Evolutionary conservation across 53 echinoderm and acorn worm genomes (phyloP).

Genomic region (Paracentrotus lividus): DNA sequence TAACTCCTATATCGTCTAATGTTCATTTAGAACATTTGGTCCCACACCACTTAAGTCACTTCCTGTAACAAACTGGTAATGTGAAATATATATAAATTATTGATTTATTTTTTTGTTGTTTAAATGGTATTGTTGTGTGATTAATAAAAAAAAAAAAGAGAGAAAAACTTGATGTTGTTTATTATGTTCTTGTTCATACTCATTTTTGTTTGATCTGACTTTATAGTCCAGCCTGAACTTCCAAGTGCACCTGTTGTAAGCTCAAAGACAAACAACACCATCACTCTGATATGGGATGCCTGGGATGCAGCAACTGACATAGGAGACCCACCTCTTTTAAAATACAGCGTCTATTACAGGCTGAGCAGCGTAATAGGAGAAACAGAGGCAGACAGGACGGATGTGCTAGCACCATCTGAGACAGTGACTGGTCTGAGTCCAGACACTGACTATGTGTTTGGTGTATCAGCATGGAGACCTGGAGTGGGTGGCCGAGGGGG

Average conservation of each 20-base stretch:
- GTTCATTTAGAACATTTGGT: no score
- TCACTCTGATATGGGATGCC: slow-evolving; percentile 75
- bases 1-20: no score
- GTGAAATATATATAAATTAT: no score
- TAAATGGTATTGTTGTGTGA: no score
- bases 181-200: no score
- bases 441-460: slow-evolving; percentile 52
- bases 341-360: slow-evolving; percentile 37
- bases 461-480: slow-evolving; percentile 9
- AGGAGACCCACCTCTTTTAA: slow-evolving; percentile 41
- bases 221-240: slow-evolving; percentile 70
- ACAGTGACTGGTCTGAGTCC: slow-evolving; percentile 37
- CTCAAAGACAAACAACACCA: neutral
- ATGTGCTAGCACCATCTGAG: slow-evolving; percentile 45
- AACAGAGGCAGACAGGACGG: neutral
- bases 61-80: no score
- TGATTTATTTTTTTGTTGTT: no score
- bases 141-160: no score
- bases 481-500: neutral
- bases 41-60: no score
- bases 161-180: no score
- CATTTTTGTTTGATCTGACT: neutral
- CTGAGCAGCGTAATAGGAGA: neutral
- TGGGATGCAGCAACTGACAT: slow-evolving; percentile 66
- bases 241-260: slow-evolving; percentile 59